These are phyloP conservation scores for Clytia hemisphaerica DNA, from an alignment of 30 jellyfish, hydroid and myxozoan genomes.

Conservation along the genomic window DNA sequence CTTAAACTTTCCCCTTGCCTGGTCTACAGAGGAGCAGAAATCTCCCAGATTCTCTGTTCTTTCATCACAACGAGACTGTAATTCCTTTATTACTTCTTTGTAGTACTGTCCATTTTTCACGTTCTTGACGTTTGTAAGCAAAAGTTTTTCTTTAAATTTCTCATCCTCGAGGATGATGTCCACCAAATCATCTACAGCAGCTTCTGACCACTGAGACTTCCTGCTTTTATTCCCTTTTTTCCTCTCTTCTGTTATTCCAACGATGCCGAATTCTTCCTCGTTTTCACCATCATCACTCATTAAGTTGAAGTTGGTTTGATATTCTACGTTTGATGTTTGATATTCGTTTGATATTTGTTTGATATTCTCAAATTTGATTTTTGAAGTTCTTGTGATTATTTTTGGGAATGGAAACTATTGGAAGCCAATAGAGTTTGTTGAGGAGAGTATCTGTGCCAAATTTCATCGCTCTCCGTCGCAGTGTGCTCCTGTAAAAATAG, in stretches of 20 bases:
- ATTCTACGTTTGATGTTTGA: no score
- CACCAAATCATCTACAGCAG: not conserved
- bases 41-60: not conserved
- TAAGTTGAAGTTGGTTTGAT: no score
- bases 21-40: not conserved
- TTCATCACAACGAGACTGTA: not conserved
- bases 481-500: no score
- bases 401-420: no score
- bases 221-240: not conserved
- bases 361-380: no score
- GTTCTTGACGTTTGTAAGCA: not conserved
- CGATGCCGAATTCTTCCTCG: not conserved
- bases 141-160: not conserved
- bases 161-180: not conserved
- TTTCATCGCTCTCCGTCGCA: no score
- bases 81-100: not conserved
- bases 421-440: no score
- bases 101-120: no score
- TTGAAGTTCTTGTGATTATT: no score
- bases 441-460: no score
- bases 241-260: not conserved
- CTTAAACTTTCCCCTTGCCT: not conserved
- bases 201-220: not conserved
- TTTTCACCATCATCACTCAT: not conserved
- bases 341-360: no score